phyloP scores from a whole-genome alignment of 1,140 invertebrate species.

The Saxidomus purpurata region DNA sequence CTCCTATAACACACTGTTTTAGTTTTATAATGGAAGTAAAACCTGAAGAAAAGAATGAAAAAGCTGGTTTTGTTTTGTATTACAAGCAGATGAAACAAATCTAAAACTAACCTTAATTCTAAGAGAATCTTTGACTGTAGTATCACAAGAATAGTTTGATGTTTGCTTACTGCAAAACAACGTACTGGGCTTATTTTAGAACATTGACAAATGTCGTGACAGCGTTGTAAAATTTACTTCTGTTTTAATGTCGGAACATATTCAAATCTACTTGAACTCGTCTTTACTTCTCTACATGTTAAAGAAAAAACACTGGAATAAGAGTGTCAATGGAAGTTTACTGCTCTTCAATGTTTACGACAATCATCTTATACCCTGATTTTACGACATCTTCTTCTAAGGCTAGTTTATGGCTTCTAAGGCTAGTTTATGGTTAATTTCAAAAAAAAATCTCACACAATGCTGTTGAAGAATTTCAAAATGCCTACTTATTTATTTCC shows the following conservation, averaged over 20 bases:
- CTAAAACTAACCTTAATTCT: no score
- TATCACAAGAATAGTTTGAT: no score
- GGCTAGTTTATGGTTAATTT: background rate
- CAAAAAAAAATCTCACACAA: constrained; percentile 30
- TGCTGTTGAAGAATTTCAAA: constrained; percentile 25
- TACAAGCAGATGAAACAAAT: no score
- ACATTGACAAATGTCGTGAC: no score
- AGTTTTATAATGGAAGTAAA: no score
- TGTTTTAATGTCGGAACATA: background rate
- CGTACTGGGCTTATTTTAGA: no score
- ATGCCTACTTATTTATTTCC: background rate
- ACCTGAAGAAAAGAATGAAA: no score
- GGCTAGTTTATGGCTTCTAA: background rate
- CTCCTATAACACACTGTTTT: no score
- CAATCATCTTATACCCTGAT: background rate
- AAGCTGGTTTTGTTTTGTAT: no score
- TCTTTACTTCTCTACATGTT: background rate
- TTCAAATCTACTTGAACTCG: background rate
- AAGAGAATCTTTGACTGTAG: no score
- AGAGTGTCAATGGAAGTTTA: constrained; percentile 16
- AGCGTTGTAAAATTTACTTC: no score
- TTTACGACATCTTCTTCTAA: constrained; percentile 20
- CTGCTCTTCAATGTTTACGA: constrained; percentile 27
- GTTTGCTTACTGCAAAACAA: no score
- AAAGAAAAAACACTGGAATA: background rate